These are phyloP conservation scores for Tenualosa thibaudeaui DNA, from an alignment of 2,797 vertebrate species.

Conservation along the genomic window DNA sequence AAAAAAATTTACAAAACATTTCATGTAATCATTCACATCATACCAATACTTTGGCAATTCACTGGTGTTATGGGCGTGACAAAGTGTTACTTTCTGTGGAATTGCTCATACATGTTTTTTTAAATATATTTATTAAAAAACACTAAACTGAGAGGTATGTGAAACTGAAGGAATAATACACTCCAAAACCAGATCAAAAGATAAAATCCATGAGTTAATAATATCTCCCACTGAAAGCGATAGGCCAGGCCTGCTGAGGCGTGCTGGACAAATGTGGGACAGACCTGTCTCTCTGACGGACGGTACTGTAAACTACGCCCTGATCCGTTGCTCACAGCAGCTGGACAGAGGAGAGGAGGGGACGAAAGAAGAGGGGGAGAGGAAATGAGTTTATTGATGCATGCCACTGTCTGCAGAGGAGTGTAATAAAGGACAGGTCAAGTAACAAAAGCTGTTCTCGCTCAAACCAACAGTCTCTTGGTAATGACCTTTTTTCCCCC, in stretches of 20 bases:
- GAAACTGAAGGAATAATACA: neutral
- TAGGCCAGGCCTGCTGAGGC: slow-evolving; percentile 9
- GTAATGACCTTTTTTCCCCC: slow-evolving; percentile 67
- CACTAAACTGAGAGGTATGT: neutral
- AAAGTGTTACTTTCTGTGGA: too few species aligned
- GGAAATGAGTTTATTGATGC: slow-evolving; percentile 69
- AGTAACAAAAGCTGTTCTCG: slow-evolving; percentile 64
- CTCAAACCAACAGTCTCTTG: slow-evolving; percentile 54
- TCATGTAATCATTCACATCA: too few species aligned
- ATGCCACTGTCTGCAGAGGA: slow-evolving; percentile 57
- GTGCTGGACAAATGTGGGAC: neutral
- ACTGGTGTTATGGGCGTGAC: too few species aligned
- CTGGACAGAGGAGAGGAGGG: slow-evolving; percentile 30
- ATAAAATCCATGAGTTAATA: neutral
- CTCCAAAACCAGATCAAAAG: neutral
- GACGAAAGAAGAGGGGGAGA: neutral
- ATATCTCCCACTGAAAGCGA: neutral
- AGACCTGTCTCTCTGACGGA: slow-evolving; percentile 16
- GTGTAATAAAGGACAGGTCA: slow-evolving; percentile 64
- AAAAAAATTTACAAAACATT: too few species aligned
- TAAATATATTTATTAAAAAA: neutral
- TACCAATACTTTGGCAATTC: too few species aligned
- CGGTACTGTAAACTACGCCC: slow-evolving; percentile 46
- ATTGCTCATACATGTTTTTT: too few species aligned
- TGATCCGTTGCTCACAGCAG: slow-evolving; percentile 43